Evolutionary conservation across 2,113 vertebrate species (phyloP), one percentile per base, ranked within the genome.

Genomic region (Hippocampus mohnikei): DNA sequence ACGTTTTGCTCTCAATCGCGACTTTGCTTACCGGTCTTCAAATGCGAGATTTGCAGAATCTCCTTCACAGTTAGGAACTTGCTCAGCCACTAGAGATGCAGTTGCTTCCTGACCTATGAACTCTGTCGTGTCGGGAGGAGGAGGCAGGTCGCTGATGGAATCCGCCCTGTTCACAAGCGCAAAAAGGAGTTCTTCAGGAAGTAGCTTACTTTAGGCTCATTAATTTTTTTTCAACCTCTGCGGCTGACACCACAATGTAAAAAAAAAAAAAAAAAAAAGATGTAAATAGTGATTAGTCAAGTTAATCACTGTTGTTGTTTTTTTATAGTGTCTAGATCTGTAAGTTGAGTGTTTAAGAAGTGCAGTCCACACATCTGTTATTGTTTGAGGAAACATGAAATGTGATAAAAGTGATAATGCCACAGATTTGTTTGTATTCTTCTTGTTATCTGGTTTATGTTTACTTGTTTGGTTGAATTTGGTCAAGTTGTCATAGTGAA

Each of bases 21-120:
- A 20, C 8, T 12, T 4, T 58, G 42, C 77, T 81, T 66, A 88
- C 89, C 62, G 23, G n/a, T 85, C 83, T 23, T 67, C 64, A 62
- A 75, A 74, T 23, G 63, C 66, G 8, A 67, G 10, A 64, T n/a
- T 69, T 33, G 69, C 70, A 59, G 72, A 70, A 8, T 78, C 75
- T 0, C 1, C 73, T 41, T 86, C 87, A n/a, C 0, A 69, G 66
- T 2, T 41, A 8, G 71, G 77, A 46, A 79, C 58, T 48, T 56
- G 80, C 61, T 84, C 81, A 16, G 74, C 21, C n/a, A 20, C 65
- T 59, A 0, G 25, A 0, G 25, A 1, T 25, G 71, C 2, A 5
- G 67, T 21, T 0, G 1, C 53, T 21, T 68, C 74, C 16, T 63
- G 67, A 4, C 8, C 15, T 2, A 3, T 23, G 15, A 68, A 52